Conservation (phyloP, 2,113 vertebrate genomes). For the Dinomys branickii region DNA sequence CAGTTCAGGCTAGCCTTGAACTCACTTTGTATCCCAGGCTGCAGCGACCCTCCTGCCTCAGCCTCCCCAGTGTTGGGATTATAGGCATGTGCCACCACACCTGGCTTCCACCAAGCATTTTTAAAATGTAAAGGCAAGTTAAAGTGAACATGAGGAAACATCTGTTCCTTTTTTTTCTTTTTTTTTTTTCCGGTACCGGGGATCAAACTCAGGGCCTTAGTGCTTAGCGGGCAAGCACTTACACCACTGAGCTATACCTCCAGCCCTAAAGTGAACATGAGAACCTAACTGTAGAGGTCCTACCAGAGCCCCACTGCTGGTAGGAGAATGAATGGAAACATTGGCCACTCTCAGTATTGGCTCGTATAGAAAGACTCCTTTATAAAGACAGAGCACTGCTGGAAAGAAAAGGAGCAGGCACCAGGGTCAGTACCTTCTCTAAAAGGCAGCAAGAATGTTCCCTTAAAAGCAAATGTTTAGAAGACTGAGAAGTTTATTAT, state of each 20-base stretch:
- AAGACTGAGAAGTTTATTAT: constrained; percentile 84
- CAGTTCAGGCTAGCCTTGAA: not conserved
- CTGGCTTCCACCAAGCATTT: not conserved
- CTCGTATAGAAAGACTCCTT: not conserved
- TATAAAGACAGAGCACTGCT: not conserved
- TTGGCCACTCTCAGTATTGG: not conserved
- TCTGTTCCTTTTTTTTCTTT: too few species aligned
- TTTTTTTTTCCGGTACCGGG: too few species aligned
- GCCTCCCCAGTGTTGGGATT: not conserved
- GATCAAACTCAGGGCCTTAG: too few species aligned
- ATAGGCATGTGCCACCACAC: not conserved
- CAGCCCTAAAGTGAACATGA: constrained; percentile 44
- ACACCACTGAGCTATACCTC: too few species aligned
- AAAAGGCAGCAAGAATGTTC: not conserved
- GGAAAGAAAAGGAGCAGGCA: not conserved
- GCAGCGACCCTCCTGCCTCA: not conserved
- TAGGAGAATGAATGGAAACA: not conserved
- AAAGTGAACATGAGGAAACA: constrained; percentile 47
- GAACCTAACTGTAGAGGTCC: not conserved
- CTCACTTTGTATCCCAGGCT: not conserved
- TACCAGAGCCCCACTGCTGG: not conserved
- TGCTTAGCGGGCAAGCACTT: too few species aligned
- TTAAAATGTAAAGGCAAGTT: not conserved
- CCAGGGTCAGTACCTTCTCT: not conserved
- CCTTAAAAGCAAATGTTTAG: constrained; percentile 81